Evolutionary conservation across 2,888 invertebrate genomes (phyloP), one percentile per base, ranked within the genome.

Genomic region (Dorcus parallelipipedus): DNA sequence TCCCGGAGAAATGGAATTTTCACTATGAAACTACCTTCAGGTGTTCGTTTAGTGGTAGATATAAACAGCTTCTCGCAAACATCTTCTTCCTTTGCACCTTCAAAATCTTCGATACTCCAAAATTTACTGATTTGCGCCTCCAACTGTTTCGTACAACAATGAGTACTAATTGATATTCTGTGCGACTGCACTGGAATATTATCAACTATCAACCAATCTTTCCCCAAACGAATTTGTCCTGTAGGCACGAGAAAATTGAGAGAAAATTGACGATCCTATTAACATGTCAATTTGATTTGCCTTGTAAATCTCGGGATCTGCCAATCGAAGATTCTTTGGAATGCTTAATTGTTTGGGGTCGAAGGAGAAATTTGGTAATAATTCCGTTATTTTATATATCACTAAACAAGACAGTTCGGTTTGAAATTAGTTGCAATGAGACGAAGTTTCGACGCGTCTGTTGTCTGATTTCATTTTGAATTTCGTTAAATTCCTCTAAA

Each of bases 381-480:
- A 47, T 45, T 33, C 54, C 3, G 54, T 54, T 9, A 50, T 55
- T 26, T 56, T 33, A 6, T 40, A 1, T 23, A 56, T 50, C 5
- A 56, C 43, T 20, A 56, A 38, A 26, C 49, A 56, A 42, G 40
- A 23, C 8, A 56, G 20, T 9, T 10, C n/a, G 7, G 17, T 51
- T 42, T 26, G 14, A 45, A 43, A 56, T 9, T 39, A 10, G 20
- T 49, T 42, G 45, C 26, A 26, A 26, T 26, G 26, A 8, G 49
- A 57, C 77, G 14, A 26, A 14, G 1, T 14, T 14, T 14, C 14
- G 14, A 14, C 14, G 14, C 14, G 1, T 14, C 14, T 14, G 14
- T 14, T 14, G 1, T 14, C 1, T 1, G 14, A 14, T 14, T 14
- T 14, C 14, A 14, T 14, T 14, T 14, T 14, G 14, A 14, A 14